Evolutionary conservation across 1,140 invertebrate species (phyloP).

Genomic region (Pseudomyrmex concolor): DNA sequence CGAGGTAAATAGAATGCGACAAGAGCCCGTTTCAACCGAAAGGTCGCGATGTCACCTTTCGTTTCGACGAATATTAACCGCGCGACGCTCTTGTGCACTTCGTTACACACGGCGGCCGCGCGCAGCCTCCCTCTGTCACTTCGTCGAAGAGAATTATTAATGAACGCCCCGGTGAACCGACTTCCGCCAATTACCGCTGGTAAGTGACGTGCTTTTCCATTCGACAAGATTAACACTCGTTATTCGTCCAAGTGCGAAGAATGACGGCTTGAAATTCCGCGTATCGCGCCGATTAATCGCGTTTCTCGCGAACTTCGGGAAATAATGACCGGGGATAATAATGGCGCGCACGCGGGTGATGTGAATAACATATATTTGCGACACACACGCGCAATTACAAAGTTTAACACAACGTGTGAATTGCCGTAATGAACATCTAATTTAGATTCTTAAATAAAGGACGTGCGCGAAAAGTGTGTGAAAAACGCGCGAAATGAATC

Average conservation of each 20-base stretch:
- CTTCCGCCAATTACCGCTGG: slow-evolving; percentile 40
- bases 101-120: neutral
- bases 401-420: neutral
- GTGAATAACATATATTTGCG: slow-evolving; percentile 1
- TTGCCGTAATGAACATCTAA: slow-evolving; percentile 4
- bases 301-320: neutral
- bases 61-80: slow-evolving; percentile 30
- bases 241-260: slow-evolving; percentile 2
- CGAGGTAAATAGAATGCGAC: slow-evolving; percentile 49
- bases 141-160: slow-evolving; percentile 50
- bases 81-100: neutral
- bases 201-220: slow-evolving; percentile 33
- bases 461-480: neutral
- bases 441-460: slow-evolving; percentile 13
- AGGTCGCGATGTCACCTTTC: slow-evolving; percentile 19
- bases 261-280: slow-evolving; percentile 22
- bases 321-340: neutral
- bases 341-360: neutral
- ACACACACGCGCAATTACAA: neutral
- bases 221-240: slow-evolving; percentile 30
- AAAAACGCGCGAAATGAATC: slow-evolving; percentile 4
- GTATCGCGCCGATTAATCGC: slow-evolving; percentile 41
- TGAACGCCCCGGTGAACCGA: slow-evolving; percentile 38
- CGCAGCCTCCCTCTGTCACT: neutral
- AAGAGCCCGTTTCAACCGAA: neutral